These are phyloP conservation scores for Eutolmus rufibarbis DNA, from an alignment of 2,888 invertebrate species.

Conservation along the genomic window DNA sequence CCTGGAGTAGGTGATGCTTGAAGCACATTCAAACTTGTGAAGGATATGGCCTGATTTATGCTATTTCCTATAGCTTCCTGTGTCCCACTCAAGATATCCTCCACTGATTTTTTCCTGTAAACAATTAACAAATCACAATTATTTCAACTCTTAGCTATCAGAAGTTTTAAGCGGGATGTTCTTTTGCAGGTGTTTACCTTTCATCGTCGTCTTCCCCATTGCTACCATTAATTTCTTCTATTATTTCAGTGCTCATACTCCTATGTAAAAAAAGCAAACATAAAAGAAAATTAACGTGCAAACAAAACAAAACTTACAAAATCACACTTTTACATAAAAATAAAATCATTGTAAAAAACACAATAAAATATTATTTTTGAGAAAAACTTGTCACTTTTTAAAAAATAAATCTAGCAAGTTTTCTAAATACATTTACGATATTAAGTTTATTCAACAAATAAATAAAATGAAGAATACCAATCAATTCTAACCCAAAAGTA, in stretches of 20 bases:
- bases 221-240: slow-evolving; percentile 10
- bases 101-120: slow-evolving; percentile 71
- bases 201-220: neutral
- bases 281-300: neutral
- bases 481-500: too few species aligned
- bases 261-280: slow-evolving; percentile 18
- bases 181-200: neutral
- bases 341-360: neutral
- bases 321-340: neutral
- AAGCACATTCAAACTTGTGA: slow-evolving; percentile 66
- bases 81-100: slow-evolving; percentile 71
- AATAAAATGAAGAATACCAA: too few species aligned
- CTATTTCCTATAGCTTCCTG: slow-evolving; percentile 72
- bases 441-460: too few species aligned
- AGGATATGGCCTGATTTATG: slow-evolving; percentile 70
- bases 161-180: neutral
- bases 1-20: slow-evolving; percentile 62
- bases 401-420: too few species aligned
- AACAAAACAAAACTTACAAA: neutral
- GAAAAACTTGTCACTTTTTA: neutral
- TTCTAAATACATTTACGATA: too few species aligned
- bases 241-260: slow-evolving; percentile 14
- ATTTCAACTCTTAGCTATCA: neutral
- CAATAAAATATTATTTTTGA: neutral
- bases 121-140: slow-evolving; percentile 35